Percentiles rank a stretch among this genome's conserved stretches.
Evolutionary conservation across 2,113 vertebrate species (phyloP).

Genomic region (Solenodon paradoxus): DNA sequence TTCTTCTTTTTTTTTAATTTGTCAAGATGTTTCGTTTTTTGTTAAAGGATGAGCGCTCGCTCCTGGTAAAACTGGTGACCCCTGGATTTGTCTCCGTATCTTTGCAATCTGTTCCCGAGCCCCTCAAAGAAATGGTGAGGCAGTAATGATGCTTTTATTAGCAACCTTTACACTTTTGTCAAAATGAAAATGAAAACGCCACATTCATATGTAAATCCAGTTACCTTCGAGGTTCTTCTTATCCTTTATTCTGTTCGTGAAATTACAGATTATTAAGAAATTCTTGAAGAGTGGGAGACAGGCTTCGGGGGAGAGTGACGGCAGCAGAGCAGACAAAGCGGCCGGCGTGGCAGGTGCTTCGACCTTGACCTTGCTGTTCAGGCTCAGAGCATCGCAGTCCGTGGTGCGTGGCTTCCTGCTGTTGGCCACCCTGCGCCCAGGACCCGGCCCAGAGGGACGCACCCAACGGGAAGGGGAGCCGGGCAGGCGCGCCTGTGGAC

Average conservation of each 20-base stretch:
- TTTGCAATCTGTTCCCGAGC: conserved; percentile 67
- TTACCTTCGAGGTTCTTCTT: conserved; percentile 62
- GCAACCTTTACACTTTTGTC: conserved; percentile 74
- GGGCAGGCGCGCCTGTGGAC: conserved; percentile 37
- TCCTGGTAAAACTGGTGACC: conserved; percentile 65
- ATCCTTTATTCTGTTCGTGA: conserved; percentile 64
- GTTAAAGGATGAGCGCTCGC: conserved; percentile 57
- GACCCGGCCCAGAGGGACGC: no score
- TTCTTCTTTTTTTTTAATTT: conserved; percentile 61
- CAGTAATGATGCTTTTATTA: conserved; percentile 74
- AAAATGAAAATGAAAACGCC: conserved; percentile 79
- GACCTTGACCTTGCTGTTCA: conserved; percentile 55
- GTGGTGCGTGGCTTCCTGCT: no score
- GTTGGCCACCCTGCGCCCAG: no score
- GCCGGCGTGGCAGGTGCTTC: background rate
- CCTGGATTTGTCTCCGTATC: conserved; percentile 69
- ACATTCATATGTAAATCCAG: conserved; percentile 77
- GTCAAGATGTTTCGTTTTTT: conserved; percentile 62
- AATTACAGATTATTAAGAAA: conserved; percentile 74
- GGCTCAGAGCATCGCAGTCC: background rate
- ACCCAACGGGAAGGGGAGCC: no score
- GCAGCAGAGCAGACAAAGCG: conserved; percentile 9
- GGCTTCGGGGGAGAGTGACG: background rate
- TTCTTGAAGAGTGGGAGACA: conserved; percentile 60
- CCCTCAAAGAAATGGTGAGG: conserved; percentile 62